These are phyloP conservation scores for Dynastes tityus DNA, from an alignment of 2,888 invertebrate genomes.

Conservation along the genomic window DNA sequence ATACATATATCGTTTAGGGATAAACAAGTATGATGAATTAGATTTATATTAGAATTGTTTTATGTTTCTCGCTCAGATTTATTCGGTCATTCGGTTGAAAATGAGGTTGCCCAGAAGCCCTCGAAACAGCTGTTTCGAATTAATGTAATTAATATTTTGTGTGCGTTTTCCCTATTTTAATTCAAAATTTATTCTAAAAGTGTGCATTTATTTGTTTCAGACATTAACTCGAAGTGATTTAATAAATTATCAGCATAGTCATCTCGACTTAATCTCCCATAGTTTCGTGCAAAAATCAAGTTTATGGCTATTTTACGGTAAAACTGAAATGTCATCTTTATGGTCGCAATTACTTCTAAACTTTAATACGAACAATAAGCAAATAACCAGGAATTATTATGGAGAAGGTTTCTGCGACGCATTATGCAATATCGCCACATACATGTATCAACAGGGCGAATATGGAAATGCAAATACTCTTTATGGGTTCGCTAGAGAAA, in stretches of 20 bases:
- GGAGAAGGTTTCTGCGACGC: constrained; percentile 81
- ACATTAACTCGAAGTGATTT: constrained; percentile 88
- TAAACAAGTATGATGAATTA: too few species aligned
- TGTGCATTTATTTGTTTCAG: constrained; percentile 71
- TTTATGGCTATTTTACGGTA: constrained; percentile 91
- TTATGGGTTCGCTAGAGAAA: constrained; percentile 76
- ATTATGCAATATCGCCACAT: constrained; percentile 78
- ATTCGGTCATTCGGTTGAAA: too few species aligned
- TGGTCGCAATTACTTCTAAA: constrained; percentile 86
- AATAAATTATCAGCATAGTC: constrained; percentile 88
- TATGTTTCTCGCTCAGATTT: too few species aligned
- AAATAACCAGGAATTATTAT: constrained; percentile 56
- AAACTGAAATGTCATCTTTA: constrained; percentile 87
- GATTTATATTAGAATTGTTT: too few species aligned
- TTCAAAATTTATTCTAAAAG: too few species aligned
- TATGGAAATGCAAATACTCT: constrained; percentile 74
- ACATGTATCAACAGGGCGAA: constrained; percentile 74
- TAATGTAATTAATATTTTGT: too few species aligned
- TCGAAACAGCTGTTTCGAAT: too few species aligned
- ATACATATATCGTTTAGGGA: too few species aligned
- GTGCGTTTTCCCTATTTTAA: too few species aligned
- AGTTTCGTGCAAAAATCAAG: constrained; percentile 88
- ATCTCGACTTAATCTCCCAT: constrained; percentile 85
- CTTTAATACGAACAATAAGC: constrained; percentile 78
- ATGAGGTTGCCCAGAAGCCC: too few species aligned